Evolutionary conservation across 2,888 invertebrate species (phyloP).

Genomic region (Psococerastis gibbosa): DNA sequence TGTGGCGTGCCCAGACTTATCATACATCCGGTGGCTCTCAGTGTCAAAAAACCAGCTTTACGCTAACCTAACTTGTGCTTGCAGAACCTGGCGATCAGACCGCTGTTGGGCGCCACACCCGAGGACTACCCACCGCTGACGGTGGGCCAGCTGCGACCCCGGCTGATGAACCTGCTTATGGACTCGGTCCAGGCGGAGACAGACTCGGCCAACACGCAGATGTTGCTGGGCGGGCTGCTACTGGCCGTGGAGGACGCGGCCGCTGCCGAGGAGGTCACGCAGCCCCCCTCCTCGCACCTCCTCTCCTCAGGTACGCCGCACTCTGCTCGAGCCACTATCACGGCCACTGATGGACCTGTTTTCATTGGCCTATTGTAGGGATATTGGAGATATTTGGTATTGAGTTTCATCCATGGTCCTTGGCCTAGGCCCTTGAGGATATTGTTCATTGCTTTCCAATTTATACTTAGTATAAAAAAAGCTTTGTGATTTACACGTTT

Average conservation of each 20-base stretch:
- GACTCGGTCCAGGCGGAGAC: constrained; percentile 67
- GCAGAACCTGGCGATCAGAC: constrained; percentile 25
- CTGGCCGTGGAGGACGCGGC: constrained; percentile 64
- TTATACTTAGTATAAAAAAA: no score
- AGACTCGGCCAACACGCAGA: constrained; percentile 72
- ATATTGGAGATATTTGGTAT: no score
- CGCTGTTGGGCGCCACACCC: constrained; percentile 18
- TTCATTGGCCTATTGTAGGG: no score
- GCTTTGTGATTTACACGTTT: no score
- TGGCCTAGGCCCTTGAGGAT: no score
- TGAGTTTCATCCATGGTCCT: no score
- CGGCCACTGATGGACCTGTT: no score
- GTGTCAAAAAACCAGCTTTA: no score
- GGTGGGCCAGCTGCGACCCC: constrained; percentile 50
- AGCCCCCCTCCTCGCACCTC: constrained; percentile 36
- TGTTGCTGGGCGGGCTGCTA: constrained; percentile 60
- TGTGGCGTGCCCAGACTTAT: no score
- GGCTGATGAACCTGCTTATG: constrained; percentile 61
- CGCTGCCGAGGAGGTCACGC: constrained; percentile 46
- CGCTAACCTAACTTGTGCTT: constrained; percentile 13
- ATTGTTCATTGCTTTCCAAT: no score
- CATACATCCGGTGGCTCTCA: no score
- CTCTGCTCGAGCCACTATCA: no score
- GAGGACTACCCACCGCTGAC: constrained; percentile 27
- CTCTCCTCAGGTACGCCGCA: constrained; percentile 59